Evolutionary conservation across 2,113 vertebrate species (phyloP).

Genomic region (Ctenodactylus gundi): DNA sequence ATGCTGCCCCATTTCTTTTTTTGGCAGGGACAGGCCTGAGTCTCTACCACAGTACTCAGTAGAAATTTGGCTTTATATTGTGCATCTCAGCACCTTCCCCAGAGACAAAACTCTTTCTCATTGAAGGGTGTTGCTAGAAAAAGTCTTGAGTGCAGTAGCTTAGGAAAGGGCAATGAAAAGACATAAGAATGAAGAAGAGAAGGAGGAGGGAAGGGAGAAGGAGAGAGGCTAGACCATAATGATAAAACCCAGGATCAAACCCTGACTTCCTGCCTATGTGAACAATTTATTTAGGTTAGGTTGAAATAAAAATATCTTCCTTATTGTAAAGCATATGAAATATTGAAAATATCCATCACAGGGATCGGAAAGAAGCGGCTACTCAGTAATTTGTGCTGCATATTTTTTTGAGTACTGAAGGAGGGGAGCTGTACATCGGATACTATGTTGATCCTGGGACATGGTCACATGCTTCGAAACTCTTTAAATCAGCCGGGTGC

Average conservation of each 20-base stretch:
- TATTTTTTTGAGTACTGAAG: constrained; percentile 5
- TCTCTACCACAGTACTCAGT: no score
- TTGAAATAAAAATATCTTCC: background rate
- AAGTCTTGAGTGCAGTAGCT: background rate
- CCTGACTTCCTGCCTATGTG: background rate
- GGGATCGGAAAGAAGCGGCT: background rate
- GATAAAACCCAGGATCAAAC: background rate
- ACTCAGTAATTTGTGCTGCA: background rate
- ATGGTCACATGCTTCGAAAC: background rate
- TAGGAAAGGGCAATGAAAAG: background rate
- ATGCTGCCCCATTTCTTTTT: no score
- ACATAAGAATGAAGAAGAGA: background rate
- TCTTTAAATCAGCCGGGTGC: constrained; percentile 49
- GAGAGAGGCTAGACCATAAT: background rate
- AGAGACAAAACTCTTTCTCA: background rate
- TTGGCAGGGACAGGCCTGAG: no score
- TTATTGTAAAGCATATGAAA: background rate
- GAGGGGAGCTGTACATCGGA: background rate
- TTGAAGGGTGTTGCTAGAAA: background rate
- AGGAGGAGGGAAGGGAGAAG: background rate
- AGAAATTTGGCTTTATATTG: background rate
- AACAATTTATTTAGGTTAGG: background rate
- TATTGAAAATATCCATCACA: background rate
- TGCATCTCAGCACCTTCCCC: background rate
- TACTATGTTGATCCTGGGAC: constrained; percentile 70